A percentile compares a stretch with the other conserved stretches of the same genome.
Evolutionary conservation across 2,797 vertebrate species (phyloP).

Genomic region (Pteropus rufus): DNA sequence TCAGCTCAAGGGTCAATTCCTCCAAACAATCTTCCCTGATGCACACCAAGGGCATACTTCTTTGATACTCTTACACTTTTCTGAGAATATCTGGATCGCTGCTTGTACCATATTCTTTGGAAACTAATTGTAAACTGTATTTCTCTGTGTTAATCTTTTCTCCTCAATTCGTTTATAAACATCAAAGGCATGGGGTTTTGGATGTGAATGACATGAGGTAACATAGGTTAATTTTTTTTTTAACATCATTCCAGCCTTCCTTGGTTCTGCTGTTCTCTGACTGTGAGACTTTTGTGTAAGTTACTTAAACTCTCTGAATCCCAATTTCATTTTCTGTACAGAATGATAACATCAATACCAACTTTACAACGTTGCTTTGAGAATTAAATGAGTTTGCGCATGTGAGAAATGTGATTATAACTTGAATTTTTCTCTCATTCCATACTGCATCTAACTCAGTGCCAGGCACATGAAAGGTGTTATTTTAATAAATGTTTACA

Average conservation of each 20-base stretch:
- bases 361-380: conserved; percentile 14
- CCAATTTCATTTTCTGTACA: conserved; percentile 1
- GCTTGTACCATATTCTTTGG: not conserved
- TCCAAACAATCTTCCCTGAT: not conserved
- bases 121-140: conserved; percentile 5
- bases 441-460: not conserved
- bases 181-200: not conserved
- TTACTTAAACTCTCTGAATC: not conserved
- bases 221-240: conserved; percentile 31
- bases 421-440: not conserved
- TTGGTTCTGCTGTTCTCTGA: not conserved
- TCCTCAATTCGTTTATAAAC: not conserved
- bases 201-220: not conserved
- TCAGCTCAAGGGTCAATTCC: not conserved
- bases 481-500: conserved; percentile 39
- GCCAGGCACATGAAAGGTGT: not conserved
- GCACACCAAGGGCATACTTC: not conserved
- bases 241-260: not conserved
- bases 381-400: not conserved
- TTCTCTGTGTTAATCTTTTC: not conserved
- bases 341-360: not conserved
- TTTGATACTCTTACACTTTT: not conserved
- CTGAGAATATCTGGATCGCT: not conserved
- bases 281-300: not conserved
- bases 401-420: conserved; percentile 25